Evolutionary conservation across 1,140 invertebrate genomes (phyloP), one percentile per base, ranked within the genome.

Genomic region (Agraylea sexmaculata): DNA sequence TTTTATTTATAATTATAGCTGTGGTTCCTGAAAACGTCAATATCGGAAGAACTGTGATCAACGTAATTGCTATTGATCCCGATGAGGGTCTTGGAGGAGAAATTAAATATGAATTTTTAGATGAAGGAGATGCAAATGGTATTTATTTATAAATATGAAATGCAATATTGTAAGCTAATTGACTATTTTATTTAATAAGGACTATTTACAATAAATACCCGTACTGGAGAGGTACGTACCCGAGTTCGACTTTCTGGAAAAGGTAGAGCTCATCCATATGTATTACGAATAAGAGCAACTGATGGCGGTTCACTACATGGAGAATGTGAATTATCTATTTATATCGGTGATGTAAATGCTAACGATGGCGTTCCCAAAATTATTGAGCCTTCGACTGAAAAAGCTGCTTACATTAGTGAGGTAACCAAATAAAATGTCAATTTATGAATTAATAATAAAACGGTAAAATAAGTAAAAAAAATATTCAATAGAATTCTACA

Each of bases 281-380:
- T 72, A 1, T 55, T 87, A 41, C 60, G 74, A 12, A 68, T 85
- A 1, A 59, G 76, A 12, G 83, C 80, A 0, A 70, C 77, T 43
- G 85, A 89, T 58, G 70, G 72, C 36, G 84, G 83, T 1, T 70
- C 69, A 11, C 60, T 83, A 1, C 71, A 63, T 35, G 68, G 73
- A 0, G 78, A 83, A 31, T 70, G 77, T 0, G 67, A 69, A 15
- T 53, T 87, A 0, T 65, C 69, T 1, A 52, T 88, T 1, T 82
- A 78, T 45, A 78, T 89, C 17, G 82, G 83, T 0, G 83, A 89
- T 52, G 79, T 88, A 0, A 82, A 83, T 27, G 76, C 77, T 39
- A 88, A 88, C 53, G 84, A 88, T 55, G 85, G 84, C 0, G 77
- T 87, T 5, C 85, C 85, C 0, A 63, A 72, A 5, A 86, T 88